phyloP scores from a whole-genome alignment of 2,888 invertebrate genomes.

The Synanthedon myopaeformis region DNA sequence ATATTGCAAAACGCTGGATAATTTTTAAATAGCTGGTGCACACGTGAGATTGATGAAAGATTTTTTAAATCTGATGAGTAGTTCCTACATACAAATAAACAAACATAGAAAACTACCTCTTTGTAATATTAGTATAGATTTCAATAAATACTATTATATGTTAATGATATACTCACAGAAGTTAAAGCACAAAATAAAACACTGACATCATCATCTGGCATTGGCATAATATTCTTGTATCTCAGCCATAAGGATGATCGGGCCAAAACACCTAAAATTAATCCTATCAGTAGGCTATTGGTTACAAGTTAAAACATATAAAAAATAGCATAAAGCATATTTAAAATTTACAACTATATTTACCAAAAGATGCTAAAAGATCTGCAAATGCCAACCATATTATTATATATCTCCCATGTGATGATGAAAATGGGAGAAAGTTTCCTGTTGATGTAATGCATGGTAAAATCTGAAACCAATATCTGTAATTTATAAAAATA shows the following conservation, averaged over 20 bases:
- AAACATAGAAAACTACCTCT: too few species aligned
- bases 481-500: too few species aligned
- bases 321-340: background rate
- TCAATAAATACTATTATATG: too few species aligned
- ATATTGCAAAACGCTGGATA: too few species aligned
- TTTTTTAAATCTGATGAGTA: too few species aligned
- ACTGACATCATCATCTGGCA: constrained; percentile 74
- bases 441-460: constrained; percentile 64
- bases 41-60: too few species aligned
- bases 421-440: constrained; percentile 70
- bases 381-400: constrained; percentile 85
- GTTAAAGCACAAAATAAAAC: constrained; percentile 79
- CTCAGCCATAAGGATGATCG: constrained; percentile 78
- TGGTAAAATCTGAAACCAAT: constrained; percentile 71
- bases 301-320: constrained; percentile 5
- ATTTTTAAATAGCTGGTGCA: too few species aligned
- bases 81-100: too few species aligned
- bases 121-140: too few species aligned
- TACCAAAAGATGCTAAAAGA: constrained; percentile 82
- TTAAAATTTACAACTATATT: constrained; percentile 8
- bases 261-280: constrained; percentile 73
- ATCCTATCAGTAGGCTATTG: background rate
- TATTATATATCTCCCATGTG: constrained; percentile 77
- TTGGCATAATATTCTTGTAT: constrained; percentile 76
- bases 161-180: constrained; percentile 68